phyloP scores from a whole-genome alignment of 37 sponge, comb jelly and placozoan species.

The Aplysina aerophoba region DNA sequence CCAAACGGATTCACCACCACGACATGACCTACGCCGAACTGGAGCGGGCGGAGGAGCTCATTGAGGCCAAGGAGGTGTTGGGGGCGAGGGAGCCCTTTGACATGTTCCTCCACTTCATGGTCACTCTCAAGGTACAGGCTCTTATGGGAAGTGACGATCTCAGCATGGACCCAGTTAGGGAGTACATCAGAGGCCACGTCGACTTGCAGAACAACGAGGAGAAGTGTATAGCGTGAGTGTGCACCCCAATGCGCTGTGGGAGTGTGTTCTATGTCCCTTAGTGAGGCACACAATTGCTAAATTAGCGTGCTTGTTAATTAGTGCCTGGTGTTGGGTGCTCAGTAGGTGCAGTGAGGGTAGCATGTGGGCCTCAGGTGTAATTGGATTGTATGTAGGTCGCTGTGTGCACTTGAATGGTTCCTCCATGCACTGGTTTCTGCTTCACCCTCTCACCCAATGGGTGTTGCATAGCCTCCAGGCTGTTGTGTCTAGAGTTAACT shows the following conservation, averaged over 20 bases:
- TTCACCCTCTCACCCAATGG: no score
- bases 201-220: not conserved
- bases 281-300: no score
- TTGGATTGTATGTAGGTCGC: no score
- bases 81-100: constrained; percentile 45
- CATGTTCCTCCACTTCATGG: constrained; percentile 42
- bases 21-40: constrained; percentile 39
- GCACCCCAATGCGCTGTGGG: not conserved
- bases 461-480: no score
- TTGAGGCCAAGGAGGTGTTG: constrained; percentile 9
- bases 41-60: constrained; percentile 38
- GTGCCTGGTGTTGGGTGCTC: no score
- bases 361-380: no score
- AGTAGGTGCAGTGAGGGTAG: no score
- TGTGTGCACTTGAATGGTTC: no score
- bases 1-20: constrained; percentile 24
- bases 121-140: constrained; percentile 41
- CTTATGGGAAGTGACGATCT: constrained; percentile 26
- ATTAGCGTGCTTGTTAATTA: constrained; percentile 4
- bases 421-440: no score
- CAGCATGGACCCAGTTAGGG: constrained; percentile 35
- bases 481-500: no score
- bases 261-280: no score
- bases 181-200: not conserved
- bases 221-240: not conserved